Conservation (phyloP, 1,140 invertebrate species). For the Asobara japonica region DNA sequence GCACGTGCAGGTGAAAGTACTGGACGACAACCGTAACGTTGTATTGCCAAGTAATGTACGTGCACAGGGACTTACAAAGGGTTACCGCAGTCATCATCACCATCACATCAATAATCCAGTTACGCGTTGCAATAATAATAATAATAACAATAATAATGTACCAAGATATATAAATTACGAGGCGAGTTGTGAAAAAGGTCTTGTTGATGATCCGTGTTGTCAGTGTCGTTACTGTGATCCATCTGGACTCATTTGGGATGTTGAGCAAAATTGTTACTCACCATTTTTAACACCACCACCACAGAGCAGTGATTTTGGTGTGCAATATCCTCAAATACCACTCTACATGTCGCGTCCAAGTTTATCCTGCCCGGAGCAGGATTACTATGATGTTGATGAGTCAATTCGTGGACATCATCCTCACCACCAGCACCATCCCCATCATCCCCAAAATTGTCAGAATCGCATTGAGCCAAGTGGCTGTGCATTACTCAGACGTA, state of each 20-base stretch:
- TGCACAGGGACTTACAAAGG: slow-evolving; percentile 41
- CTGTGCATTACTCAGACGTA: slow-evolving; percentile 67
- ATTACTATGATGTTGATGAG: slow-evolving; percentile 26
- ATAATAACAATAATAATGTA: slow-evolving; percentile 34
- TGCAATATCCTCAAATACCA: slow-evolving; percentile 46
- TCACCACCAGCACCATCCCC: slow-evolving; percentile 44
- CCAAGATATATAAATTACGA: slow-evolving; percentile 51
- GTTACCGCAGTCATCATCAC: slow-evolving; percentile 43
- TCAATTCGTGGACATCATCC: slow-evolving; percentile 24
- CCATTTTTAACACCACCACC: slow-evolving; percentile 58
- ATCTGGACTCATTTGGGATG: slow-evolving; percentile 79
- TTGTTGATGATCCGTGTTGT: slow-evolving; percentile 68
- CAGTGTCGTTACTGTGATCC: slow-evolving; percentile 85
- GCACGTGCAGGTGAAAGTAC: slow-evolving; percentile 62
- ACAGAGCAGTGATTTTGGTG: slow-evolving; percentile 34
- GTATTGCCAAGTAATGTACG: slow-evolving; percentile 52
- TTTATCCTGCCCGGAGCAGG: slow-evolving; percentile 47
- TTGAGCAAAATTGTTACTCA: slow-evolving; percentile 68
- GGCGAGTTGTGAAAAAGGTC: slow-evolving; percentile 52
- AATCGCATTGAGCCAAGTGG: slow-evolving; percentile 33
- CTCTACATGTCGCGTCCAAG: slow-evolving; percentile 52
- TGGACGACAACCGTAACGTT: slow-evolving; percentile 64
- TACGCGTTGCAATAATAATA: slow-evolving; percentile 38
- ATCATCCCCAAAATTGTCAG: slow-evolving; percentile 62
- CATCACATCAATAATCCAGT: slow-evolving; percentile 41